phyloP scores from a whole-genome alignment of 1,140 invertebrate genomes.

The Drosophila kepulauana region DNA sequence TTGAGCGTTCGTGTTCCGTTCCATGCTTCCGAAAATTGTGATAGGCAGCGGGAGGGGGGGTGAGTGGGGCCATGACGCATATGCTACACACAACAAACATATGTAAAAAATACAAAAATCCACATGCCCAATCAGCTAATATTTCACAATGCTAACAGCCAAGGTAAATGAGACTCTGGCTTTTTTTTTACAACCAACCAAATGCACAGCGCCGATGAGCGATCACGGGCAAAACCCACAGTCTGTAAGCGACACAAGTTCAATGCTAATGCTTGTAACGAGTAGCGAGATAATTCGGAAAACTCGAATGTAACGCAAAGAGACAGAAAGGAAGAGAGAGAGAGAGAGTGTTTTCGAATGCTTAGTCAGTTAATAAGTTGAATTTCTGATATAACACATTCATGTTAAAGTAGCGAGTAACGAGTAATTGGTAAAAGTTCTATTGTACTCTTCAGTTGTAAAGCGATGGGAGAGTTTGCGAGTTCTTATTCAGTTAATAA shows the following conservation, averaged over 20 bases:
- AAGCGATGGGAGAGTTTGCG: not conserved
- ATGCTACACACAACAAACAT: not conserved
- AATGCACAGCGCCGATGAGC: not conserved
- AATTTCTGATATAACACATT: too few relatives aligned
- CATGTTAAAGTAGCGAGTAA: not conserved
- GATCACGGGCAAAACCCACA: not conserved
- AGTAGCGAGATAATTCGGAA: not conserved
- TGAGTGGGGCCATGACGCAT: constrained; percentile 31
- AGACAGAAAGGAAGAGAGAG: too few relatives aligned
- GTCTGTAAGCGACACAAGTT: not conserved
- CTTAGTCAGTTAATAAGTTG: too few relatives aligned
- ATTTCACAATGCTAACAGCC: constrained; percentile 7
- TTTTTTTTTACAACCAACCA: not conserved
- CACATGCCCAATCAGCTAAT: constrained; percentile 23
- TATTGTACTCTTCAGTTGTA: too few relatives aligned
- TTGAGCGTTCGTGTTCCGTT: constrained; percentile 32
- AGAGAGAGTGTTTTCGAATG: too few relatives aligned
- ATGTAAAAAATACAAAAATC: constrained; percentile 28
- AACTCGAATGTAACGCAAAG: too few relatives aligned
- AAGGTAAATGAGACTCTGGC: constrained; percentile 17
- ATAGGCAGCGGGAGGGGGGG: not conserved
- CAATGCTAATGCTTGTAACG: not conserved
- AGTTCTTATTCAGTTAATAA: too few relatives aligned
- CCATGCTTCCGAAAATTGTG: constrained; percentile 4
- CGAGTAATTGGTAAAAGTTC: too few relatives aligned